A percentile compares a stretch with the other conserved stretches of the same genome.
Evolutionary conservation across 2,113 vertebrate species (phyloP).

Genomic region (Esox niger): DNA sequence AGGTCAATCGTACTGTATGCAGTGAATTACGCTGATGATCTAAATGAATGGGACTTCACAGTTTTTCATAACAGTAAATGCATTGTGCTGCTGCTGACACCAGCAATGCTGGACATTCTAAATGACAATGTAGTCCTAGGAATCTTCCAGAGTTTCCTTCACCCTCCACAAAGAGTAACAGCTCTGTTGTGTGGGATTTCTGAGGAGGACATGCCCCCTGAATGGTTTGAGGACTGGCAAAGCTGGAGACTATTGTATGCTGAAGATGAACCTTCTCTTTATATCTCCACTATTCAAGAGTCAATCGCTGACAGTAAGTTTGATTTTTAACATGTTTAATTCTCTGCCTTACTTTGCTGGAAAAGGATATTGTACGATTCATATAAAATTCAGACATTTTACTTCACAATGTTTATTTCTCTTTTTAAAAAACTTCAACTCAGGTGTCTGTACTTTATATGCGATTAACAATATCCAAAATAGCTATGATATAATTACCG

Average conservation of each 20-base stretch:
- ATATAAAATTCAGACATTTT: too few relatives aligned
- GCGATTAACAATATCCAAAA: too few relatives aligned
- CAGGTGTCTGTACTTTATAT: too few relatives aligned
- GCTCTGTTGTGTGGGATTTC: conserved; percentile 66
- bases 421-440: too few relatives aligned
- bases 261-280: conserved; percentile 67
- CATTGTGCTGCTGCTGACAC: conserved; percentile 62
- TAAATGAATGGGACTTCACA: conserved; percentile 48
- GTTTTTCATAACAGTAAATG: conserved; percentile 54
- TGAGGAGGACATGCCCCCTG: conserved; percentile 35
- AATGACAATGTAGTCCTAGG: conserved; percentile 27
- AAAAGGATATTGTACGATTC: too few relatives aligned
- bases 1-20: conserved; percentile 49
- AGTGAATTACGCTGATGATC: conserved; percentile 23
- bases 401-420: too few relatives aligned
- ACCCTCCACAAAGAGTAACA: conserved; percentile 64
- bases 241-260: conserved; percentile 67
- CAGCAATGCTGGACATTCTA: conserved; percentile 55
- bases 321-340: neutral
- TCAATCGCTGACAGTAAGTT: conserved; percentile 62
- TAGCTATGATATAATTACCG: too few relatives aligned
- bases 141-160: conserved; percentile 54
- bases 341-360: neutral
- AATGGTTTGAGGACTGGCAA: conserved; percentile 60
- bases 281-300: conserved; percentile 62